Evolutionary conservation across 37 sponge, comb jelly and placozoan genomes (phyloP), one percentile per base, ranked within the genome.

Genomic region (Halisarca cf. caerulea): DNA sequence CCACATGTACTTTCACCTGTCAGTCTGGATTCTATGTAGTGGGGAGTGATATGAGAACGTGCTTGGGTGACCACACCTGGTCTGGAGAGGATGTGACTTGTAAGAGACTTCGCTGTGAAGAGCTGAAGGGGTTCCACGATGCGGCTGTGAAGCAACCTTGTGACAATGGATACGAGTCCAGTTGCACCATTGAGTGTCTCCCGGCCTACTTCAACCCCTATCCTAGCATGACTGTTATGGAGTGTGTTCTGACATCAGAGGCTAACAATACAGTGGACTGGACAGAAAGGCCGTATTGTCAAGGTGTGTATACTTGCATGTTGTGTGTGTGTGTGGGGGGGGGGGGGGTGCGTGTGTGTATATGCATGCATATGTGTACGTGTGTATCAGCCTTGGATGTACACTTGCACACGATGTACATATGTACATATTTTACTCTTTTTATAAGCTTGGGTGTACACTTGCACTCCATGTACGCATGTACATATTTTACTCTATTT

Each of bases 11-110:
- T 17, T 68, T 68, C 69, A 4, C 33, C 11, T 68, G 69, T 68
- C 35, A 30, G 33, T 34, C 69, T 28, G 69, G 69, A 8, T 68
- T 68, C 69, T 68, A 32, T 34, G 33, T 68, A 34, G 33, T 34
- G 69, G 69, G 69, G 35, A 68, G 69, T 34, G 17, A 17, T 6
- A 34, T 34, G 69, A 68, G 69, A 34, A 34, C 33, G 0, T 68
- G 69, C 35, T 34, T 6, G 78, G 25, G 39, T 11, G 41, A 75
- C 78, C 44, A 75, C 44, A 75, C 44, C 78, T 75, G 78, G 78
- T 38, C 39, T 47, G 78, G 78, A 9, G 47, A 75, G 39, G 2
- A 1, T 25, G 18, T 38, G 39, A 11, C 21, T 2, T 75, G 78
- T 44, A 23, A 75, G 17, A 23, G 78, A 1, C 78, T 75, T 1